Evolutionary conservation across 2,113 vertebrate genomes (phyloP).

Genomic region (Solenodon paradoxus): DNA sequence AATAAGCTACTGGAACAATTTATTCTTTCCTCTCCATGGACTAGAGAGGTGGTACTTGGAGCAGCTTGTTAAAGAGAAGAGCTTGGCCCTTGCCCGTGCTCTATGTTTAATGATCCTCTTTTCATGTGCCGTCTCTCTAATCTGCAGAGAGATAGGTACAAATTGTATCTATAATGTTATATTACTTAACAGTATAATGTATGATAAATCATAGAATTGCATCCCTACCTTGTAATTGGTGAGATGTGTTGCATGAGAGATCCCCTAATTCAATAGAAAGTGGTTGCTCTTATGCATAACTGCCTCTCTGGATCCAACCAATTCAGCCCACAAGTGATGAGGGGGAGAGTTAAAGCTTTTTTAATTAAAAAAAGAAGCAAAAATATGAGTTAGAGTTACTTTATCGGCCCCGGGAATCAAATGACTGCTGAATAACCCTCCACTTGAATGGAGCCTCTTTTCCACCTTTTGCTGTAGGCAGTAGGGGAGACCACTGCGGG

Average conservation of each 20-base stretch:
- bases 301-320: slow-evolving; percentile 82
- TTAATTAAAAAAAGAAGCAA: slow-evolving; percentile 75
- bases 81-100: slow-evolving; percentile 85
- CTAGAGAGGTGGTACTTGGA: slow-evolving; percentile 86
- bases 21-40: slow-evolving; percentile 82
- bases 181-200: slow-evolving; percentile 89
- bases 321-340: slow-evolving; percentile 78
- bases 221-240: slow-evolving; percentile 87
- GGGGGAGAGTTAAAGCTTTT: slow-evolving; percentile 79
- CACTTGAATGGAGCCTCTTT: background rate
- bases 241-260: slow-evolving; percentile 85
- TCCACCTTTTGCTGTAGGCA: background rate
- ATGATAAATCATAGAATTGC: slow-evolving; percentile 88
- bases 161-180: slow-evolving; percentile 90
- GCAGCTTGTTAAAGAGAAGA: slow-evolving; percentile 88
- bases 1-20: slow-evolving; percentile 81
- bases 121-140: slow-evolving; percentile 86
- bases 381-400: slow-evolving; percentile 72
- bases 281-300: slow-evolving; percentile 83
- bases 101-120: slow-evolving; percentile 88
- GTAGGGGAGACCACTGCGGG: background rate
- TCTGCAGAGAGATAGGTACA: slow-evolving; percentile 86
- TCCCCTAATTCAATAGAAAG: slow-evolving; percentile 85
- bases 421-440: slow-evolving; percentile 44
- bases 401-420: slow-evolving; percentile 63